A percentile compares a stretch with the other conserved stretches of the same genome.
Evolutionary conservation across 2,888 invertebrate species (phyloP).

Genomic region (Girardia tigrina): DNA sequence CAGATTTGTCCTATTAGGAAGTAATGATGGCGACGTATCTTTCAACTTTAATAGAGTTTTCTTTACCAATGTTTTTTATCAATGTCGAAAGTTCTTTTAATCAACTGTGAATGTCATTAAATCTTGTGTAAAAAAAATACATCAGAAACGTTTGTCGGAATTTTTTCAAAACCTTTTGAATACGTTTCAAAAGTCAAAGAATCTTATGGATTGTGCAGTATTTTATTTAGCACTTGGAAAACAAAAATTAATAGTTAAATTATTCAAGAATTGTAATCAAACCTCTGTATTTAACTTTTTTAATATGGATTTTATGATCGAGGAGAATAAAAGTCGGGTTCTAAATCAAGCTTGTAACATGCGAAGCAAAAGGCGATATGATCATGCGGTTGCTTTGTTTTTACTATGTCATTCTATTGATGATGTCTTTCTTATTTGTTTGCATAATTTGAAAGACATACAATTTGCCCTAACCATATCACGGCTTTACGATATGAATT

Average conservation of each 20-base stretch:
- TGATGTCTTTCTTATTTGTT: conserved; percentile 74
- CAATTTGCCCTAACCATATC: conserved; percentile 86
- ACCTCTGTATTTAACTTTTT: conserved; percentile 77
- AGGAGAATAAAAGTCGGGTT: conserved; percentile 84
- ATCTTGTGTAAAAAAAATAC: no score
- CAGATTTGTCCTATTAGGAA: no score
- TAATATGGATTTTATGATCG: conserved; percentile 75
- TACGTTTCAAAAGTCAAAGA: conserved; percentile 74
- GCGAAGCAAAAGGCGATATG: conserved; percentile 78
- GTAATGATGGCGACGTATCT: no score
- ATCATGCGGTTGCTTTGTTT: conserved; percentile 96
- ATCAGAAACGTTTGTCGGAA: no score
- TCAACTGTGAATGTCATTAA: no score
- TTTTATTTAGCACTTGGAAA: conserved; percentile 80
- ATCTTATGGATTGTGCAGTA: conserved; percentile 89
- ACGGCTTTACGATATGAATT: conserved; percentile 64
- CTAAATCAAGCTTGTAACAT: conserved; percentile 92
- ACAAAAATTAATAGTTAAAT: conserved; percentile 4
- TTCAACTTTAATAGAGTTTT: no score
- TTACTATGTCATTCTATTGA: conserved; percentile 78
- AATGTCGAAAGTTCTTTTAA: no score
- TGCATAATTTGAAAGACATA: conserved; percentile 79
- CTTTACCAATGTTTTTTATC: no score
- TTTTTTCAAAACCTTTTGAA: no score
- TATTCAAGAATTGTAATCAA: conserved; percentile 3